A percentile compares a stretch with the other conserved stretches of the same genome.
Conservation (phyloP, 2,113 vertebrate genomes). For the Urocynchramus pylzowi region DNA sequence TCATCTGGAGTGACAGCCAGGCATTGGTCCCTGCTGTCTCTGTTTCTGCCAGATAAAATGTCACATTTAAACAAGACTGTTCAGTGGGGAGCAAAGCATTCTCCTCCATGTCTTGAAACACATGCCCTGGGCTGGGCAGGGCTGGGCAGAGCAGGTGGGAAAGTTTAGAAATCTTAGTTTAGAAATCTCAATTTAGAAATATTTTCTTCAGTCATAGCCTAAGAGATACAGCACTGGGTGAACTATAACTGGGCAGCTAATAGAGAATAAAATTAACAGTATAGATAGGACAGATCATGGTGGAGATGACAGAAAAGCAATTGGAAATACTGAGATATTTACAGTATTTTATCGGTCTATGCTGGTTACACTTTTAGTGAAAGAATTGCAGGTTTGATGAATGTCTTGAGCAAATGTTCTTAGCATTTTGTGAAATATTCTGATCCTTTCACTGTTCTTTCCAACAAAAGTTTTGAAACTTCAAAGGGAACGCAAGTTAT, state of each 20-base stretch:
- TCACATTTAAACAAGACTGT: background rate
- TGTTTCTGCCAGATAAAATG: background rate
- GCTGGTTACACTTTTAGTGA: background rate
- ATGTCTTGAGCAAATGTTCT: background rate
- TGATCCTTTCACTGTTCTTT: background rate
- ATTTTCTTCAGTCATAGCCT: background rate
- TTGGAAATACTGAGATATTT: background rate
- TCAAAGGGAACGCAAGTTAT: background rate
- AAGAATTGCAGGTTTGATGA: background rate
- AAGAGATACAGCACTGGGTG: background rate
- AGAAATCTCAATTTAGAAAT: background rate
- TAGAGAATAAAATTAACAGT: background rate
- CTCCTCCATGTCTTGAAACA: background rate
- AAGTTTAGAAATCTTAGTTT: background rate
- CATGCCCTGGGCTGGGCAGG: background rate
- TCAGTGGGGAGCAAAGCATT: background rate
- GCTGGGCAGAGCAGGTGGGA: background rate
- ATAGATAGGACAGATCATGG: background rate
- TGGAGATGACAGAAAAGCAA: background rate
- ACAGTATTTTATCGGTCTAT: background rate
- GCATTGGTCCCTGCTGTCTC: background rate
- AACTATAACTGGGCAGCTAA: background rate
- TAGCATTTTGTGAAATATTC: background rate
- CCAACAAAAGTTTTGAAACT: background rate
- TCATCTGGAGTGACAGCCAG: constrained; percentile 54